Percentiles rank a stretch among this genome's conserved stretches.
These are phyloP conservation scores for Athripsodes cinereus DNA, from an alignment of 2,888 invertebrate species.

Conservation along the genomic window DNA sequence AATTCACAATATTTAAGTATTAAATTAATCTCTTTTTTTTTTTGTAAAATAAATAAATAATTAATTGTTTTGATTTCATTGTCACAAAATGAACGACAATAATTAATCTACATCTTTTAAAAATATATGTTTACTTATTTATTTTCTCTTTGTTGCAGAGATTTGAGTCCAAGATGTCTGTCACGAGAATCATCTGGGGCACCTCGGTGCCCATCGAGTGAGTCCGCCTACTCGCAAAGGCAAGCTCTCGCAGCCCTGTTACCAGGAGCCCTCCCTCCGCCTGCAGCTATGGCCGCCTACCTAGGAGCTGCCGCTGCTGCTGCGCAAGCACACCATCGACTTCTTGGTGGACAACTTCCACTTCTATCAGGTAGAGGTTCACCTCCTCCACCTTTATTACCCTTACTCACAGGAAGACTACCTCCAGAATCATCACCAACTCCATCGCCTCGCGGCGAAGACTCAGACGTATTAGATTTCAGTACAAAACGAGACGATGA, in stretches of 20 bases:
- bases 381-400: conserved; percentile 39
- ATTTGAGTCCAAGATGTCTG: conserved; percentile 73
- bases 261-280: conserved; percentile 49
- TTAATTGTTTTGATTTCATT: too few relatives aligned
- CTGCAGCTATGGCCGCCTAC: conserved; percentile 74
- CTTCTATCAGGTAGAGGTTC: conserved; percentile 35
- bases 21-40: too few relatives aligned
- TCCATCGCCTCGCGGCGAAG: conserved; percentile 48
- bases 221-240: conserved; percentile 68
- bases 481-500: conserved; percentile 64
- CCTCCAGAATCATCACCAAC: conserved; percentile 47
- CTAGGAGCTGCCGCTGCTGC: conserved; percentile 67
- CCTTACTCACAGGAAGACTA: conserved; percentile 36
- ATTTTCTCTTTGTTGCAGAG: conserved; percentile 56
- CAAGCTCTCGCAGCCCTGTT: conserved; percentile 48
- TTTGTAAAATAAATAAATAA: too few relatives aligned
- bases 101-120: too few relatives aligned
- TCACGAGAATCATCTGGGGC: conserved; percentile 74
- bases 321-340: conserved; percentile 66
- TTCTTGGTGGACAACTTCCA: conserved; percentile 69
- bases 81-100: too few relatives aligned
- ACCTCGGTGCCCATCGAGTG: conserved; percentile 70
- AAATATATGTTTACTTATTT: conserved; percentile 27
- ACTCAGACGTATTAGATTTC: conserved; percentile 69
- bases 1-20: too few relatives aligned